A percentile compares a stretch with the other conserved stretches of the same genome.
These are phyloP conservation scores for Colistium nudipinnis DNA, from an alignment of 2,113 vertebrate species.

Conservation along the genomic window DNA sequence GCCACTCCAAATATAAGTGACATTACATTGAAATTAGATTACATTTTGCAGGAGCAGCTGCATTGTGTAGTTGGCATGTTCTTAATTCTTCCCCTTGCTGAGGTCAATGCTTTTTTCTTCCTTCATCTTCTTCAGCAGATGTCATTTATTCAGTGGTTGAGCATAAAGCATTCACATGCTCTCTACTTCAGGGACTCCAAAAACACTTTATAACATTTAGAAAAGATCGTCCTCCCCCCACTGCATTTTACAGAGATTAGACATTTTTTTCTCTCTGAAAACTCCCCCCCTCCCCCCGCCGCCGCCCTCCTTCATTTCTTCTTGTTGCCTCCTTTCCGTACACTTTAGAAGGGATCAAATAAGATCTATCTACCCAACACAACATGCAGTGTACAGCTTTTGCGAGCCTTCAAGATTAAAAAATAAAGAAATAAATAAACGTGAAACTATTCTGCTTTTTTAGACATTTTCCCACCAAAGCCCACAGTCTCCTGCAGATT, in stretches of 20 bases:
- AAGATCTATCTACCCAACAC: slow-evolving; percentile 43
- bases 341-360: slow-evolving; percentile 46
- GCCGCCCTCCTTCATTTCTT: neutral
- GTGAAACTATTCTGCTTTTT: slow-evolving; percentile 61
- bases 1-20: slow-evolving; percentile 29
- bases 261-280: slow-evolving; percentile 2
- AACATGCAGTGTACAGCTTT: slow-evolving; percentile 53
- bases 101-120: slow-evolving; percentile 7
- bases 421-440: slow-evolving; percentile 38
- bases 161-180: no score
- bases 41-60: slow-evolving; percentile 11
- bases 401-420: slow-evolving; percentile 57
- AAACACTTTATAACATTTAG: slow-evolving; percentile 34
- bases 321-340: slow-evolving; percentile 24
- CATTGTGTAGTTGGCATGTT: slow-evolving; percentile 3
- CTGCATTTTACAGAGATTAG: no score
- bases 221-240: slow-evolving; percentile 22
- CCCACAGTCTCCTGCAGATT: slow-evolving; percentile 68
- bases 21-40: slow-evolving; percentile 14
- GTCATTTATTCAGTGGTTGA: no score
- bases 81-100: slow-evolving; percentile 2
- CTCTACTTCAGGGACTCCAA: slow-evolving; percentile 19
- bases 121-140: slow-evolving; percentile 20
- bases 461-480: slow-evolving; percentile 58
- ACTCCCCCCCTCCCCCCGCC: neutral